Evolutionary conservation across 2,888 invertebrate genomes (phyloP).

Genomic region (Caenorhabditis sinica): DNA sequence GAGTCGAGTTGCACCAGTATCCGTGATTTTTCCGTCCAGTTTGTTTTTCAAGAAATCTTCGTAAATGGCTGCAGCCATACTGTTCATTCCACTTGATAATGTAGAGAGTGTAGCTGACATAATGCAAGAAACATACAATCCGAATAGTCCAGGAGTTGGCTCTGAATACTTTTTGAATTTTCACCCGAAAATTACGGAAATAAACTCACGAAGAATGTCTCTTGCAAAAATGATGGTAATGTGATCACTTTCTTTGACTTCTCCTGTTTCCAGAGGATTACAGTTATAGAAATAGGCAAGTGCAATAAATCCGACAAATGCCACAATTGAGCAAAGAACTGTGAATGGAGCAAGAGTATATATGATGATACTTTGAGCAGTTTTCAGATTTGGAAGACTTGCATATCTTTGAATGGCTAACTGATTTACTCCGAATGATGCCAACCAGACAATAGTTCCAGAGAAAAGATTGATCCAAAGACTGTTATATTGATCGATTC

Average conservation of each 20-base stretch:
- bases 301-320: constrained; percentile 79
- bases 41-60: constrained; percentile 79
- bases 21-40: constrained; percentile 72
- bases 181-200: neutral
- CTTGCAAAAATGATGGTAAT: constrained; percentile 77
- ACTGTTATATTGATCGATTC: constrained; percentile 77
- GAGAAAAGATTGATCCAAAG: constrained; percentile 79
- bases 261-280: constrained; percentile 78
- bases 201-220: constrained; percentile 73
- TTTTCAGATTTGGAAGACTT: constrained; percentile 74
- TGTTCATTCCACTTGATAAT: constrained; percentile 80
- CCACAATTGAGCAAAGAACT: constrained; percentile 77
- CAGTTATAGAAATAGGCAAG: constrained; percentile 80
- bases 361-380: constrained; percentile 76
- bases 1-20: constrained; percentile 67
- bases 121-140: constrained; percentile 79
- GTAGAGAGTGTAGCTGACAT: constrained; percentile 81
- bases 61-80: constrained; percentile 80
- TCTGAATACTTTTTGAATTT: constrained; percentile 60
- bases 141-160: constrained; percentile 79
- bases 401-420: constrained; percentile 79
- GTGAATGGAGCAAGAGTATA: constrained; percentile 78
- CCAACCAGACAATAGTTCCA: constrained; percentile 79
- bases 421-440: constrained; percentile 80
- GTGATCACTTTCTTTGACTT: constrained; percentile 77